Evolutionary conservation across 1,140 invertebrate species (phyloP), one percentile per base, ranked within the genome.

Genomic region (Cotesia typhae): DNA sequence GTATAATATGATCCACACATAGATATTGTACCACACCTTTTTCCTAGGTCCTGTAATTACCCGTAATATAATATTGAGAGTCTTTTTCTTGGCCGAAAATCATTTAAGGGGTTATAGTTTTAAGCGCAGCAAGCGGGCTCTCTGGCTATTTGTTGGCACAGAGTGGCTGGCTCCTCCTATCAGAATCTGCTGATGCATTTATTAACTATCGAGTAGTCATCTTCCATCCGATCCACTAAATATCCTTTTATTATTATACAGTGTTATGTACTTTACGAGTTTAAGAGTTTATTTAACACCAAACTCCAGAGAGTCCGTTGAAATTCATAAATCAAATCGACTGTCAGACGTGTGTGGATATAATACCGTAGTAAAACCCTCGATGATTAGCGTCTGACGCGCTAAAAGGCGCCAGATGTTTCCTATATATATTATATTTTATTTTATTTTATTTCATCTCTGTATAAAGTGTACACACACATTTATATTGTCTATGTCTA

Each of bases 331-430:
- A 75, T 75, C 74, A 72, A 70, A 72, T 70, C 63, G 75, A 76
- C 73, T 72, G 67, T 66, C 68, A 47, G 67, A 71, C 38, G 61
- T 78, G 73, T 63, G 41, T 47, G 41, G 6, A 47, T 47, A 47
- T 47, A 47, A 71, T 75, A 78, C 75, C 75, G 78, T 81, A 74
- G 73, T 72, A 72, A 74, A 74, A 61, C 70, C 67, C 70, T 70
- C 69, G 57, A 74, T 80, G 80, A 81, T 80, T 80, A 80, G 73
- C 79, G 78, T 78, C 79, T 77, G 78, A 76, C 66, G 73, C 57
- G 73, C 70, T 74, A 74, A 74, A 74, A 77, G 79, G 78, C 35
- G 79, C 80, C 80, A 81, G 80, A 81, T 81, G 80, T 81, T 80
- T 61, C 38, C n/a, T 61, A 37, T 55, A 20, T 28, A 28, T 28